These are phyloP conservation scores for Scyliorhinus canicula DNA, from an alignment of 2,797 vertebrate species.

Conservation along the genomic window DNA sequence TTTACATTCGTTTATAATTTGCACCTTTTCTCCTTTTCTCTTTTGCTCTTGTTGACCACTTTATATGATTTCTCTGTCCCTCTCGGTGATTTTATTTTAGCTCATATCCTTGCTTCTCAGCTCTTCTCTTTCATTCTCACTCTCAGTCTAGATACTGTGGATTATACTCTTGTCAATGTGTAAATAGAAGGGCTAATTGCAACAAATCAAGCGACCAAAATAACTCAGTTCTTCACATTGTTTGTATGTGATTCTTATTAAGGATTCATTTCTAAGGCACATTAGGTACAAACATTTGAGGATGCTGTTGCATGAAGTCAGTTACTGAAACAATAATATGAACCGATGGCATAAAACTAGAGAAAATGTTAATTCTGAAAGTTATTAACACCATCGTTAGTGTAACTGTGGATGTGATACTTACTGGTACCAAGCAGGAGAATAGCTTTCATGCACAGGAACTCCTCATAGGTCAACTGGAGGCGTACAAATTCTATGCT, in stretches of 20 bases:
- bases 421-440: slow-evolving; percentile 93
- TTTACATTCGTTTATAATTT: not conserved
- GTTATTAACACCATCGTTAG: not conserved
- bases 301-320: not conserved
- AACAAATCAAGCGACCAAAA: not conserved
- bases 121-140: not conserved
- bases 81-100: not conserved
- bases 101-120: not conserved
- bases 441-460: slow-evolving; percentile 94
- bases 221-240: not conserved
- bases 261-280: not conserved
- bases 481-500: slow-evolving; percentile 92
- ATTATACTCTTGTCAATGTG: not conserved
- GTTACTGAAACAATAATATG: not conserved
- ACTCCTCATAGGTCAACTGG: slow-evolving; percentile 93
- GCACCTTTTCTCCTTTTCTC: not conserved
- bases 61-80: not conserved
- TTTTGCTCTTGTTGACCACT: not conserved
- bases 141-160: not conserved
- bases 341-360: not conserved
- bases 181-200: not conserved
- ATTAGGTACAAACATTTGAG: not conserved
- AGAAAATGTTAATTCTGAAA: not conserved
- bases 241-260: not conserved
- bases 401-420: slow-evolving; percentile 26